A percentile compares a stretch with the other conserved stretches of the same genome.
Conservation (phyloP, 1,140 invertebrate species). For the Nymphalis io region DNA sequence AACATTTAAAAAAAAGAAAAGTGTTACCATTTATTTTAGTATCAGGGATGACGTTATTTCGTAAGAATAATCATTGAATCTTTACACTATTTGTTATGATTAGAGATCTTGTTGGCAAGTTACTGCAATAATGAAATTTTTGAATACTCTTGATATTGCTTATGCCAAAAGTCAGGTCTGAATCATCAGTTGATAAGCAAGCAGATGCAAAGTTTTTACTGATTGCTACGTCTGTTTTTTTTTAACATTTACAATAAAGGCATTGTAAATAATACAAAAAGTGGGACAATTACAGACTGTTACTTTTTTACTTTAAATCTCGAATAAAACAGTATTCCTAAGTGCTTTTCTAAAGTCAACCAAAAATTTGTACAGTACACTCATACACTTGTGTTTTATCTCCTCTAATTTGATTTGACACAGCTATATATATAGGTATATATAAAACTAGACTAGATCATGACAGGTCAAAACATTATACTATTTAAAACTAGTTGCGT, state of each 20-base stretch:
- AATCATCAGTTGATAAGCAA: not conserved
- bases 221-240: not conserved
- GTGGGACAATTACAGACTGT: too few species aligned
- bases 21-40: too few species aligned
- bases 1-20: too few species aligned
- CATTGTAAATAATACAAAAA: not conserved
- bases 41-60: too few species aligned
- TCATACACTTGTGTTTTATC: too few species aligned
- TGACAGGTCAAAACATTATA: not conserved
- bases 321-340: too few species aligned
- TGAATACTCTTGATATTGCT: not conserved
- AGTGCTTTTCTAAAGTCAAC: too few species aligned
- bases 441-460: not conserved
- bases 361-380: too few species aligned
- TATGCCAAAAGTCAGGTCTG: not conserved
- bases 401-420: not conserved
- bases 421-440: not conserved
- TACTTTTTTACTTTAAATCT: too few species aligned
- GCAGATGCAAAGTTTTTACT: not conserved
- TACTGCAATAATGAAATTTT: not conserved
- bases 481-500: conserved; percentile 5
- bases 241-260: not conserved
- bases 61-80: too few species aligned
- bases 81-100: too few species aligned
- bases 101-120: not conserved